Base-by-base conservation (phyloP, 2,888 invertebrate species). In the Cylindroiulus punctatus region DNA sequence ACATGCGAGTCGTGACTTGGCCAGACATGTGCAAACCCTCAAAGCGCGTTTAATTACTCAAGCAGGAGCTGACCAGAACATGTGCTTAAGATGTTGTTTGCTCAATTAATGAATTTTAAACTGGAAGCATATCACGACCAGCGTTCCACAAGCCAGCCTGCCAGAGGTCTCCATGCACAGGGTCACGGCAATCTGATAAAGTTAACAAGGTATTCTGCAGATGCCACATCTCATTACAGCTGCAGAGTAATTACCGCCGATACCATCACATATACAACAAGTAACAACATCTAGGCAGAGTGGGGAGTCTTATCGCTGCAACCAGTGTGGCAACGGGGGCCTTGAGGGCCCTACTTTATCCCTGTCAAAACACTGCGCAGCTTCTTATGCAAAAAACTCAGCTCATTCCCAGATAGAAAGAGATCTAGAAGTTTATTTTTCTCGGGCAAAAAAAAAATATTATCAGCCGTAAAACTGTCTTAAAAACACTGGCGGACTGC, bases 191-290 rank as follows among this genome's bases (percentile, higher is more conserved):
- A 65, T 65, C 65, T 26, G 65, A 65, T 65, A 65, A 65, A 26
- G 65, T 65, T 65, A 65, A 65, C 65, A 65, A 65, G 65, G 65
- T 65, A 10, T 10, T 65, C 65, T 26, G 65, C 65, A 65, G 65
- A 65, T 65, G 65, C 65, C 65, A 65, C 65, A 65, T 65, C 65
- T 65, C 65, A 65, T 65, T 65, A 65, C 65, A 65, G 65, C 65
- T 17, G 4, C 65, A 65, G 65, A 26, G 26, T 26, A 65, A 65
- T 65, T 26, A 65, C 65, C 26, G 26, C 8, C 65, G 65, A 65
- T 65, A 65, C 22, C 65, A 65, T 65, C 65, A 2, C n/a, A 52
- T 1, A 52, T 52, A 52, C 52, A n/a, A n/a, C 52, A 19, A 52
- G n/a, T 52, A 47, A 47, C 47, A 47, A 47, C 47, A 47, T 19